phyloP scores from a whole-genome alignment of 2,113 vertebrate species.

The Barbus barbus region DNA sequence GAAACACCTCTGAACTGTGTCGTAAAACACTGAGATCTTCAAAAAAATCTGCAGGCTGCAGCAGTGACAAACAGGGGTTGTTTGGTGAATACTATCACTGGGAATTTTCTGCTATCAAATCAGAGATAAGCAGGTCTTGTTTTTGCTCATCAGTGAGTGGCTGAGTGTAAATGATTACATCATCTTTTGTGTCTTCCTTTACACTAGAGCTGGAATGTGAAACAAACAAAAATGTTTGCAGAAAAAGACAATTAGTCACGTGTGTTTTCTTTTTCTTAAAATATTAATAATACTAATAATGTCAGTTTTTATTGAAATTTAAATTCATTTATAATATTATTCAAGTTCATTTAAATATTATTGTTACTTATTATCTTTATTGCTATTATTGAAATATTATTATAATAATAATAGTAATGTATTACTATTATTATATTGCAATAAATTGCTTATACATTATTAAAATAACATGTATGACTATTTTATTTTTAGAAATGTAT shows the following conservation, averaged over 20 bases:
- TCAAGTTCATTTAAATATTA: not conserved
- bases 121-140: constrained; percentile 52
- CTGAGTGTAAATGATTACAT: constrained; percentile 28
- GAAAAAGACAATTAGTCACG: not conserved
- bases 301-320: not conserved
- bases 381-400: too few species aligned
- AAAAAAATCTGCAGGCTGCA: constrained; percentile 6
- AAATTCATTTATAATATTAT: too few species aligned
- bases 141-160: constrained; percentile 53
- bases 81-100: constrained; percentile 13
- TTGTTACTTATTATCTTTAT: too few species aligned
- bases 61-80: not conserved
- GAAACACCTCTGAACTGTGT: constrained; percentile 35
- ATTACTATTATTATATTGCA: too few species aligned
- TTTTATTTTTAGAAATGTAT: too few species aligned
- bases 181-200: not conserved
- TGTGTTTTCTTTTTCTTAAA: not conserved
- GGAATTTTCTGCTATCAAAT: constrained; percentile 28
- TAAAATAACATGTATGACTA: too few species aligned
- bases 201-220: not conserved
- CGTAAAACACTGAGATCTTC: constrained; percentile 16
- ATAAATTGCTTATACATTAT: too few species aligned
- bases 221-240: too few species aligned
- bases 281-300: not conserved
- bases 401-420: too few species aligned